Conservation (phyloP, 2,888 invertebrate species). For the Autographa pulchrina region DNA sequence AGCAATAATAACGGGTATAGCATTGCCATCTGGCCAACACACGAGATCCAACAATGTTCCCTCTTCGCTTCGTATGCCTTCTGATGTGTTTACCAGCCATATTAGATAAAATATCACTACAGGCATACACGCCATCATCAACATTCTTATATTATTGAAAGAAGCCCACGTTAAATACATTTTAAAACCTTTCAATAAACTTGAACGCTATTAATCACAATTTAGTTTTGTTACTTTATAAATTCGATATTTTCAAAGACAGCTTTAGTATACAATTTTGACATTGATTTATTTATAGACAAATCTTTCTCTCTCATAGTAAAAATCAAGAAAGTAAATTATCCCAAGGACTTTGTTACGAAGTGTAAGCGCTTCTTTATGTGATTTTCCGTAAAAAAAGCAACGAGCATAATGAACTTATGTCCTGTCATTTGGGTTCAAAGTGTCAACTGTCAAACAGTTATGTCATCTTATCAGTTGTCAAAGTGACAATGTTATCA, state of each 20-base stretch:
- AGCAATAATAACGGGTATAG: slow-evolving; percentile 84
- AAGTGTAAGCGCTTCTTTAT: background rate
- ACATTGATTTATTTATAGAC: no score
- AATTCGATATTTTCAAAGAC: no score
- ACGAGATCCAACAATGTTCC: slow-evolving; percentile 82
- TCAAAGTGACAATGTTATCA: slow-evolving; percentile 9
- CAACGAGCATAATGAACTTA: no score
- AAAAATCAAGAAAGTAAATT: no score
- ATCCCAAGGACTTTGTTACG: background rate
- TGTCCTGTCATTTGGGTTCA: no score
- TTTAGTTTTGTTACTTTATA: background rate
- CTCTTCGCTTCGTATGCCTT: slow-evolving; percentile 84
- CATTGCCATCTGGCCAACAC: slow-evolving; percentile 87
- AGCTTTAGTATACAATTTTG: no score
- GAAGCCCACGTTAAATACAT: slow-evolving; percentile 84
- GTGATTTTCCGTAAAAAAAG: background rate
- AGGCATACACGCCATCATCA: slow-evolving; percentile 85
- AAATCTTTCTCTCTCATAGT: no score
- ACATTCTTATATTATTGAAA: slow-evolving; percentile 84
- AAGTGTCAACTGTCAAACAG: background rate
- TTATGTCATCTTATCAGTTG: slow-evolving; percentile 2
- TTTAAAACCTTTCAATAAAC: slow-evolving; percentile 9
- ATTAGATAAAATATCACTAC: slow-evolving; percentile 84
- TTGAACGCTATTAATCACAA: background rate
- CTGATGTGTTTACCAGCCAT: slow-evolving; percentile 85